Percentiles rank a stretch among this genome's conserved stretches.
phyloP scores from a whole-genome alignment of 2,888 invertebrate species.

The Eustalomyia histrio region DNA sequence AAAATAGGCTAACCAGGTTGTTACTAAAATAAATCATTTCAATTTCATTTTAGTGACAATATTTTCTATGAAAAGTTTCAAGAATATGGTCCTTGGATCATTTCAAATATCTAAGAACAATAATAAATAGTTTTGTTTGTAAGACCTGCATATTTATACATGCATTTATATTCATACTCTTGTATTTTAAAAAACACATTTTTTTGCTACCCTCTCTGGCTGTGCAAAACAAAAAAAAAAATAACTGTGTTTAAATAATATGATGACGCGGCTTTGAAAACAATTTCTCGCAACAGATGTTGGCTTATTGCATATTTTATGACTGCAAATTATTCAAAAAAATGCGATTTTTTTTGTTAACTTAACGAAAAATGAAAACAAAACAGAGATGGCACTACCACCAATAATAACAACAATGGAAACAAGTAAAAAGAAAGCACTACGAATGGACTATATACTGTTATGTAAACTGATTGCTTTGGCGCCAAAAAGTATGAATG shows the following conservation, averaged over 20 bases:
- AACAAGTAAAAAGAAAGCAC: constrained; percentile 16
- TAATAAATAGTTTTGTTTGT: too few relatives aligned
- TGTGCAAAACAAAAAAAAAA: constrained; percentile 37
- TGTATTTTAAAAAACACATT: too few relatives aligned
- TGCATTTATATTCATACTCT: too few relatives aligned
- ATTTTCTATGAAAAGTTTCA: too few relatives aligned
- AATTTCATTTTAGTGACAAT: too few relatives aligned
- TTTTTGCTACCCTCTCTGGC: neutral
- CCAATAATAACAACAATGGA: neutral
- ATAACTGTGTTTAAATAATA: constrained; percentile 78
- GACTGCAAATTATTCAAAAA: constrained; percentile 80
- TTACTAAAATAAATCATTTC: too few relatives aligned
- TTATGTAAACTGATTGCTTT: constrained; percentile 16
- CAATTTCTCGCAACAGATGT: constrained; percentile 79
- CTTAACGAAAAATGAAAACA: constrained; percentile 34
- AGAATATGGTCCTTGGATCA: too few relatives aligned
- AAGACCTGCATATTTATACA: too few relatives aligned
- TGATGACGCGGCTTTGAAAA: constrained; percentile 80
- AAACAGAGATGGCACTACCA: constrained; percentile 28
- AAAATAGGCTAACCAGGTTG: too few relatives aligned
- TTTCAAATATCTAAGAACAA: too few relatives aligned
- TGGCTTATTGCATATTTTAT: constrained; percentile 80
- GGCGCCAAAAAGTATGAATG: constrained; percentile 48
- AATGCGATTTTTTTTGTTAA: constrained; percentile 49
- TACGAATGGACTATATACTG: neutral